These are phyloP conservation scores for Alligator sinensis DNA, from an alignment of 2,113 vertebrate species.

Conservation along the genomic window DNA sequence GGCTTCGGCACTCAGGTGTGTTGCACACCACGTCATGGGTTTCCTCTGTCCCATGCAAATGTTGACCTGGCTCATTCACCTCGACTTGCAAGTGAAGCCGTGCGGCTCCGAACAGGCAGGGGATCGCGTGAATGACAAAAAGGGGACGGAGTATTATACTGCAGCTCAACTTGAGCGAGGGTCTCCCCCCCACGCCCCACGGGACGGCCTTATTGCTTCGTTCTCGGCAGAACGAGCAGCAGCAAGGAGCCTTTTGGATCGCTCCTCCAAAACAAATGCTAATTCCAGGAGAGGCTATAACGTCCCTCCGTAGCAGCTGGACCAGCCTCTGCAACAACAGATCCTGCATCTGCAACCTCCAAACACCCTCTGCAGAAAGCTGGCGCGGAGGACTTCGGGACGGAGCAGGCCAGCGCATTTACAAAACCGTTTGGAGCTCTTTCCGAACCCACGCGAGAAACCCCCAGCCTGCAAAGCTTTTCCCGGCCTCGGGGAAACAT, in stretches of 20 bases:
- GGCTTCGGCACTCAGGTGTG: neutral
- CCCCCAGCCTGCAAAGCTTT: neutral
- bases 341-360: neutral
- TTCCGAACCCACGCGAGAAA: constrained; percentile 23
- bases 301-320: neutral
- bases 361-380: neutral
- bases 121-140: neutral
- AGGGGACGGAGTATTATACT: neutral
- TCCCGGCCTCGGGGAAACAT: constrained; percentile 28
- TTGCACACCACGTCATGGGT: fast-evolving
- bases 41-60: neutral
- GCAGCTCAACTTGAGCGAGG: fast-evolving
- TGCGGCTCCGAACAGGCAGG: neutral
- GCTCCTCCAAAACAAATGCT: fast-evolving
- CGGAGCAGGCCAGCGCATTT: constrained; percentile 54
- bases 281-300: neutral
- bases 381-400: neutral
- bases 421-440: constrained; percentile 51
- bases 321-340: neutral
- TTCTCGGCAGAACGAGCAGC: fast-evolving
- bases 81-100: neutral
- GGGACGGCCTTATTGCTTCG: neutral
- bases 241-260: neutral
- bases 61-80: neutral
- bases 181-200: neutral